Evolutionary conservation across 2,888 invertebrate species (phyloP).

Genomic region (Lutraria lutraria): DNA sequence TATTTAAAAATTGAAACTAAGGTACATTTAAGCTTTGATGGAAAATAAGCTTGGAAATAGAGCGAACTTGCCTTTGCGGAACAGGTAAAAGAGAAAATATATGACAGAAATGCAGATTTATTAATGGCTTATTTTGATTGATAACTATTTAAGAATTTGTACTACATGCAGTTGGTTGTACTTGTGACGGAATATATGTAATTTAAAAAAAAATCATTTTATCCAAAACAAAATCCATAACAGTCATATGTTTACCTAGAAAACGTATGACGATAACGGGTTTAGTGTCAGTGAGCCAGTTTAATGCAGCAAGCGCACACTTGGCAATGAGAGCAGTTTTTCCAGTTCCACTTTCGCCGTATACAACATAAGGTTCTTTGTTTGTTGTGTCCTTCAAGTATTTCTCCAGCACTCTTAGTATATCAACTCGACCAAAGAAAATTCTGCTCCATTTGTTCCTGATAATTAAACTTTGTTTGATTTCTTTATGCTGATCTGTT

Average conservation of each 20-base stretch:
- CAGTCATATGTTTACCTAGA: conserved; percentile 72
- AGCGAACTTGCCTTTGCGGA: too few species aligned
- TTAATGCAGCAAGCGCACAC: conserved; percentile 68
- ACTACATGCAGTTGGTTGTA: too few species aligned
- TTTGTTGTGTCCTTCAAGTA: conserved; percentile 50
- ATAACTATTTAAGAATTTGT: too few species aligned
- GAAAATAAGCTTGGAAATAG: too few species aligned
- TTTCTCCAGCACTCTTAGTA: conserved; percentile 59
- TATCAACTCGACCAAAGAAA: conserved; percentile 77
- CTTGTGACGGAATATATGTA: too few species aligned
- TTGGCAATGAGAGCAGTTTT: conserved; percentile 83
- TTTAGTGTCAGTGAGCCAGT: conserved; percentile 69
- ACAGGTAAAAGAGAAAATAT: too few species aligned
- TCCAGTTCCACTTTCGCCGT: conserved; percentile 82
- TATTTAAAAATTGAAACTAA: too few species aligned
- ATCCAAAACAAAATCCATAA: not conserved
- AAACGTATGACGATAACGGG: conserved; percentile 79
- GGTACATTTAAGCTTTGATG: too few species aligned
- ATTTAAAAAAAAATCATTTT: too few species aligned
- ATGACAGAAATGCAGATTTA: too few species aligned
- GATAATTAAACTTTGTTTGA: conserved; percentile 73
- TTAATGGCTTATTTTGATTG: too few species aligned
- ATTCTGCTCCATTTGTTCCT: conserved; percentile 70
- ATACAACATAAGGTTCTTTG: conserved; percentile 73
- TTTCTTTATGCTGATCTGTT: conserved; percentile 76